Conservation (phyloP, 2,888 invertebrate genomes). For the Drosophila mulleri region DNA sequence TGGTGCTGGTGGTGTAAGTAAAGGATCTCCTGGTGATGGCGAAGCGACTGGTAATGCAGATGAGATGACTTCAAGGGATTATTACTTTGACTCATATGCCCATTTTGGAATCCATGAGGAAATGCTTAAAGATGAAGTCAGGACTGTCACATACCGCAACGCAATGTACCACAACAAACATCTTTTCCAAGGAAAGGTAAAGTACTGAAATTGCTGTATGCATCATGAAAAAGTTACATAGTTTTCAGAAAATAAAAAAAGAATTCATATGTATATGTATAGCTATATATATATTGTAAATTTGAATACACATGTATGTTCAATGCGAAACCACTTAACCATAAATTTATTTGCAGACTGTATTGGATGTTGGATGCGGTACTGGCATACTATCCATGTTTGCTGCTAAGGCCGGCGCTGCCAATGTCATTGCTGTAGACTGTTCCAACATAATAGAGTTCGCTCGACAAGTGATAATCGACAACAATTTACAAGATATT, state of each 20-base stretch:
- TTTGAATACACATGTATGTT: not conserved
- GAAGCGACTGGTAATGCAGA: constrained; percentile 86
- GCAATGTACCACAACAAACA: constrained; percentile 99
- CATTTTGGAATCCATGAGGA: constrained; percentile 99
- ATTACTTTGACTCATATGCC: constrained; percentile 99
- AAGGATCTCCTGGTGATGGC: constrained; percentile 21
- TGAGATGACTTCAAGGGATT: constrained; percentile 99
- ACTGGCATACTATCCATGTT: constrained; percentile 99
- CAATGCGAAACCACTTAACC: not conserved
- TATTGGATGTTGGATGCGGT: constrained; percentile 99
- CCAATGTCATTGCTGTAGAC: constrained; percentile 97
- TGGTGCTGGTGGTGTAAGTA: constrained; percentile 47
- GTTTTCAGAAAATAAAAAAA: not conserved
- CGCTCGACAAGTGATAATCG: constrained; percentile 96
- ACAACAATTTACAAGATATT: constrained; percentile 91
- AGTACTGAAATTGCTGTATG: not conserved
- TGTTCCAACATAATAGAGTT: constrained; percentile 99
- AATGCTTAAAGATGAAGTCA: constrained; percentile 99
- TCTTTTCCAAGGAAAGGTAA: constrained; percentile 94
- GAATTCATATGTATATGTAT: not conserved
- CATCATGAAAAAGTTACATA: not conserved
- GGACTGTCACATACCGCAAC: constrained; percentile 98
- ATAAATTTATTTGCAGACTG: constrained; percentile 86
- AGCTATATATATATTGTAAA: not conserved
- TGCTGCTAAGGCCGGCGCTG: constrained; percentile 99